Conservation (phyloP, 2,888 invertebrate species). For the Drosophila hamatofila region DNA sequence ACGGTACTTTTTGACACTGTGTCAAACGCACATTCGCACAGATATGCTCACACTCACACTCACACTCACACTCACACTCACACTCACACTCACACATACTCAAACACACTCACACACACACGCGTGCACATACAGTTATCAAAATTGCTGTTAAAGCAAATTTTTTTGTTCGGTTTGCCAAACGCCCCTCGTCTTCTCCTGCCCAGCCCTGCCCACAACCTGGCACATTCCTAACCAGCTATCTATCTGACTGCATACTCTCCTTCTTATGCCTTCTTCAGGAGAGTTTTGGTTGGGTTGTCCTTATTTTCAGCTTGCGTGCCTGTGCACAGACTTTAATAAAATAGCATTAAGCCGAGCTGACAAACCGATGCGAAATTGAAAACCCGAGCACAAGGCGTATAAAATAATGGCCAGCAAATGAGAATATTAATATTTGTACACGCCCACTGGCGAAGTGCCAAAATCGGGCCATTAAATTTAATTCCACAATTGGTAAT, state of each 20-base stretch:
- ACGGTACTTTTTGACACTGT: constrained; percentile 69
- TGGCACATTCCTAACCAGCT: constrained; percentile 1
- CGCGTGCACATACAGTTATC: constrained; percentile 15
- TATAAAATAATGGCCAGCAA: constrained; percentile 62
- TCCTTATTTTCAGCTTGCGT: constrained; percentile 21
- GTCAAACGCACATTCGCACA: constrained; percentile 58
- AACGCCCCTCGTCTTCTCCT: neutral
- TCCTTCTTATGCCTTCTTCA: neutral
- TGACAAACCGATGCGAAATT: constrained; percentile 37
- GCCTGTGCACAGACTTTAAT: constrained; percentile 43
- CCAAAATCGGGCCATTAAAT: constrained; percentile 50
- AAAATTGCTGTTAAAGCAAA: constrained; percentile 65
- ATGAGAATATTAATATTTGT: constrained; percentile 72
- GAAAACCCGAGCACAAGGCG: constrained; percentile 29
- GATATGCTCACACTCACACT: constrained; percentile 18
- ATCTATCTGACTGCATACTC: constrained; percentile 32
- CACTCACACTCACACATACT: constrained; percentile 16
- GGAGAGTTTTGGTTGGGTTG: neutral
- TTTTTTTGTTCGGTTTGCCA: constrained; percentile 34
- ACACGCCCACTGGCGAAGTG: constrained; percentile 28
- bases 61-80: neutral
- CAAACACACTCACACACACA: neutral
- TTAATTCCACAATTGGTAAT: constrained; percentile 44
- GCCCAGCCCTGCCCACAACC: neutral
- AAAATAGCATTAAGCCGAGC: constrained; percentile 55